Base-by-base conservation (phyloP, 2,113 vertebrate genomes). In the Coptodon rendalli region DNA sequence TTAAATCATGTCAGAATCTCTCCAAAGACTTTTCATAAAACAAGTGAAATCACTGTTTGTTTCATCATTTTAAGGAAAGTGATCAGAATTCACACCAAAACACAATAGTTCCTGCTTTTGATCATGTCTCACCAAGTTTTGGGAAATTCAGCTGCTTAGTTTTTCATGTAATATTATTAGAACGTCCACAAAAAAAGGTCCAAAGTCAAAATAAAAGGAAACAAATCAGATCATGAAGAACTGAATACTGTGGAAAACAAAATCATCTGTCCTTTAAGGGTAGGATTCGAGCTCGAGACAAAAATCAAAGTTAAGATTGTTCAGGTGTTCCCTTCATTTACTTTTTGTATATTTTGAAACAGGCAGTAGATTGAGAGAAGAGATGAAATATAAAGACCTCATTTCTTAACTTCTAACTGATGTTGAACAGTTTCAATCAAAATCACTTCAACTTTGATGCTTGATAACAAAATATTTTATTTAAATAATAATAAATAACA, bases 401-500 rank as follows among this genome's bases (percentile, higher is more conserved):
- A 12, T 80, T 59, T 80, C 76, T 43, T 9, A 24, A 73, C 38
- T 76, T 17, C 17, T 43, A 11, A 50, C 71, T 78, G 40, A 31
- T 1, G 3, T 45, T 31, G 48, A 50, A 52, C 17, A 22, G 5
- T 48, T 84, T 53, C 57, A 81, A 5, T 63, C 7, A 89, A 56
- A 84, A 71, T 48, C 29, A 82, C 29, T 53, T 87, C 57, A 66
- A 88, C 54, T 73, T 48, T 36, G 36, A 34, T 16, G 24, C n/a
- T 59, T 82, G 27, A 54, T 81, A 71, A 7, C 13, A 90, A 86
- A 89, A 89, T 38, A 83, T 19, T 92, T 90, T 90, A 93, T 87
- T 90, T 90, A 92, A 90, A 90, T 91, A 91, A 53, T 3, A 94
- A 93, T 94, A 93, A 94, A 95, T 92, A 91, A 88, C 79, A 92